Evolutionary conservation across 2,888 invertebrate genomes (phyloP), one percentile per base, ranked within the genome.

Genomic region (Parasteatoda lunata): DNA sequence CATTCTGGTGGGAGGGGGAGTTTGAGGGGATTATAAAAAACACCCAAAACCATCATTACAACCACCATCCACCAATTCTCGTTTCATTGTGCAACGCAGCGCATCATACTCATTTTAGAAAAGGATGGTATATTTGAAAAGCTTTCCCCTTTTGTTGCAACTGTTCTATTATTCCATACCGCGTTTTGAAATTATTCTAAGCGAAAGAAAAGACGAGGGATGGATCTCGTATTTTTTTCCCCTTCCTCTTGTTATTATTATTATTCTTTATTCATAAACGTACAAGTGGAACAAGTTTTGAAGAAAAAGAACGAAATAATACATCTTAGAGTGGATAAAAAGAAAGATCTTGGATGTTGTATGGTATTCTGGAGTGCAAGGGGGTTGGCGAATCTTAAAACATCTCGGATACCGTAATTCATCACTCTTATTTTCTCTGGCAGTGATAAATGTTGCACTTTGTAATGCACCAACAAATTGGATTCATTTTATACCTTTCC

Each of bases 131-230:
- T 59, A 59, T 85, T 51, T 80, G 85, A 80, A 86, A 77, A 80
- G 85, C 65, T 49, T 78, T 76, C 84, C 79, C 69, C 84, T 52
- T 86, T 81, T 80, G 85, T 86, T 86, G 66, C 54, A 51, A 51
- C 72, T 71, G 70, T 86, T 86, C 85, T 86, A 86, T 86, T 86
- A 86, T 86, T 86, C 85, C 80, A 54, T 72, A n/a, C 78, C 69
- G 11, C 72, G 75, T 77, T 64, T 77, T 54, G 51, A 68, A 80
- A 80, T 80, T 76, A 86, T 80, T 86, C 80, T 71, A n/a, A 30
- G 49, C n/a, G 80, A 80, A 86, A 86, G 80, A 86, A 80, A 86
- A 80, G 85, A 77, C 73, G 71, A 71, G 52, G 52, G 80, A 73
- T 80, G 73, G 9, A 9, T 59, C 15, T 47, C 49, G 65, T 49